phyloP scores from a whole-genome alignment of 2,797 vertebrate species.

The Poecile montanus region DNA sequence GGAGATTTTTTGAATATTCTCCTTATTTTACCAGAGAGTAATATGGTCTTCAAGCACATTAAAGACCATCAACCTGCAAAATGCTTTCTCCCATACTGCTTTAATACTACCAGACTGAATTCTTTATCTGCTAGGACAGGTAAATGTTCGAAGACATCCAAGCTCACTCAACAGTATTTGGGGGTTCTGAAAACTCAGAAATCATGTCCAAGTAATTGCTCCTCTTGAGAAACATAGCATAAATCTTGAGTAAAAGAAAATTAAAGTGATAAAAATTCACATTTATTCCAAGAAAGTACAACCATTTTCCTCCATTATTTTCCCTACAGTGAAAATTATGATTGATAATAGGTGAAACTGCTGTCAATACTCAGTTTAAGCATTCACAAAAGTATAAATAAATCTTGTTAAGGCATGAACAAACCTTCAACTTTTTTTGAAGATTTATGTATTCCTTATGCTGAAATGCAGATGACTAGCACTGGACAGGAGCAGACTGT shows the following conservation, averaged over 20 bases:
- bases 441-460: not conserved
- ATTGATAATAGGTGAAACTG: no score
- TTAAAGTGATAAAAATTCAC: not conserved
- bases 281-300: not conserved
- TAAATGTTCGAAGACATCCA: not conserved
- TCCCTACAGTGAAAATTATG: not conserved
- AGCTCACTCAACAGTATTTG: not conserved
- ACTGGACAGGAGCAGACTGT: not conserved
- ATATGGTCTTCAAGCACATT: not conserved
- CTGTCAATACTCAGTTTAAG: not conserved
- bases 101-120: not conserved
- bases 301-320: not conserved
- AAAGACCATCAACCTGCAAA: not conserved
- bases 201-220: not conserved
- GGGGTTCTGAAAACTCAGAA: not conserved
- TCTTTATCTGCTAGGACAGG: not conserved
- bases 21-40: not conserved
- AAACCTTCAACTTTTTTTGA: not conserved
- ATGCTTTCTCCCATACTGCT: not conserved
- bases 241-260: not conserved
- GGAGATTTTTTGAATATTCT: not conserved
- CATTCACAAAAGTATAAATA: not conserved
- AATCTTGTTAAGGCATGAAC: not conserved
- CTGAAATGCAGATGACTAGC: not conserved
- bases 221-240: not conserved